Evolutionary conservation across 2,113 vertebrate genomes (phyloP).

Genomic region (Sisor rabdophorus): DNA sequence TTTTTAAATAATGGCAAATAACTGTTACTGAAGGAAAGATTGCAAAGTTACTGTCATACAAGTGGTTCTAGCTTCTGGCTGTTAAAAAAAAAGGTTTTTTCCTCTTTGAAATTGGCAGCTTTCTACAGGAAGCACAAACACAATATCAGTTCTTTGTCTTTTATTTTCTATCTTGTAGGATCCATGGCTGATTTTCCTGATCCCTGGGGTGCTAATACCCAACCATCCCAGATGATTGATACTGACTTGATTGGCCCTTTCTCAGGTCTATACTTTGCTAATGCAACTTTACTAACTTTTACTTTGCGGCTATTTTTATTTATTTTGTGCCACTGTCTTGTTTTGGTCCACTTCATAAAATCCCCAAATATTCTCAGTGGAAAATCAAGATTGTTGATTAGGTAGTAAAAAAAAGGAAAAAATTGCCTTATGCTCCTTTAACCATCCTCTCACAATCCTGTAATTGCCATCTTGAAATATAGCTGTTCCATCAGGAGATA

Average conservation of each 20-base stretch:
- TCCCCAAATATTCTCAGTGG: no score
- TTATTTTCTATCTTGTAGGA: slow-evolving; percentile 37
- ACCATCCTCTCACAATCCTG: no score
- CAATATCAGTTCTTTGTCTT: not conserved
- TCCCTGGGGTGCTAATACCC: slow-evolving; percentile 52
- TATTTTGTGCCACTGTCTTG: no score
- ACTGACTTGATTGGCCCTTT: slow-evolving; percentile 52
- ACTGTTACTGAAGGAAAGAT: not conserved
- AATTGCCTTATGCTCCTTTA: no score
- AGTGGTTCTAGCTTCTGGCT: slow-evolving; percentile 7
- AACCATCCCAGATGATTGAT: slow-evolving; percentile 54
- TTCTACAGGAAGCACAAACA: slow-evolving; percentile 11
- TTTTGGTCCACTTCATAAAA: no score
- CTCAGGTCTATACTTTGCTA: slow-evolving; percentile 33
- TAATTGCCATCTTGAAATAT: no score
- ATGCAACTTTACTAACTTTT: not conserved
- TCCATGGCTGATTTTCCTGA: slow-evolving; percentile 58
- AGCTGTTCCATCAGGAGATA: no score
- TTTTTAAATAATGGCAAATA: no score
- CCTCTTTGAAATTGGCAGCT: not conserved
- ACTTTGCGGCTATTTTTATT: no score
- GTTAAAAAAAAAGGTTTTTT: not conserved
- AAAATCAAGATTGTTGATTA: no score
- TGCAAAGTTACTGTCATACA: not conserved
- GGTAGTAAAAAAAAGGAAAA: no score